A percentile compares a stretch with the other conserved stretches of the same genome.
phyloP scores from a whole-genome alignment of 2,113 vertebrate genomes.

The Amphilophus citrinellus region DNA sequence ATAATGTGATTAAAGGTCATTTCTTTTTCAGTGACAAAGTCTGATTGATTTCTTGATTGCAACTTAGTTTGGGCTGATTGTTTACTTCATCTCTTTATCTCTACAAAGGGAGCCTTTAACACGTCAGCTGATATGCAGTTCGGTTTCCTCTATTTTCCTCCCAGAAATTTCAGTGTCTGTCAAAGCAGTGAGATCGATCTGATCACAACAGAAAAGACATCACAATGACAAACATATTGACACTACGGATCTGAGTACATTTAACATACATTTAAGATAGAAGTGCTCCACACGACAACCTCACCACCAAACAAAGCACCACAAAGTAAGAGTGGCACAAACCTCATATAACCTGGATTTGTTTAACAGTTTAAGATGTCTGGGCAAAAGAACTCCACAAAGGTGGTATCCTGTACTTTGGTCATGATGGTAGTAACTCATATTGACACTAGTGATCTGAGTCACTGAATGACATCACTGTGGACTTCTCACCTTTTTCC shows the following conservation, averaged over 20 bases:
- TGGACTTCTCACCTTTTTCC: no score
- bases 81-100: not conserved
- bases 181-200: not conserved
- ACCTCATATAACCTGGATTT: not conserved
- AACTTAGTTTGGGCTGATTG: slow-evolving; percentile 1
- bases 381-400: not conserved
- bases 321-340: not conserved
- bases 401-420: no score
- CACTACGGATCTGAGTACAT: no score
- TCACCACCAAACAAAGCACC: not conserved
- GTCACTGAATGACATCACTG: no score
- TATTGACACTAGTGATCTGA: no score
- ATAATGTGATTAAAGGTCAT: not conserved
- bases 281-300: no score
- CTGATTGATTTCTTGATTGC: slow-evolving; percentile 15
- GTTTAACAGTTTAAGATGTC: not conserved
- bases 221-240: not conserved
- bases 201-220: not conserved
- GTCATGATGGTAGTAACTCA: no score
- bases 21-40: not conserved
- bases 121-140: not conserved
- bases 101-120: not conserved
- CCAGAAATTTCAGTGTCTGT: not conserved
- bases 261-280: not conserved
- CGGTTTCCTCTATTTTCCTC: not conserved